These are phyloP conservation scores for Tribolium freemani DNA, from an alignment of 2,888 invertebrate species.

Conservation along the genomic window DNA sequence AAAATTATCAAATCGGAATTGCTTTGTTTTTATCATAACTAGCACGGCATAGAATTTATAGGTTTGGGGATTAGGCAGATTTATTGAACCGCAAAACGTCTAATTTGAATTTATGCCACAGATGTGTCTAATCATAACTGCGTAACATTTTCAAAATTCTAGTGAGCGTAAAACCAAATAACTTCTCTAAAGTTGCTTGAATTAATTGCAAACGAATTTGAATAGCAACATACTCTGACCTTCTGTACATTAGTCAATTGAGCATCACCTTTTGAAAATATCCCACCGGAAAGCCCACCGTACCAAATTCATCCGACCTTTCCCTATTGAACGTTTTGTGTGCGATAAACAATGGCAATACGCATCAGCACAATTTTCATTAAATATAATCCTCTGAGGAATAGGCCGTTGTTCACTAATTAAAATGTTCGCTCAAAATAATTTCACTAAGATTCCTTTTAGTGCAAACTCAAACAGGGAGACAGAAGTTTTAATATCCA, in stretches of 20 bases:
- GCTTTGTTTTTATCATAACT: background rate
- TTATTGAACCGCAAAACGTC: background rate
- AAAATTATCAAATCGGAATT: background rate
- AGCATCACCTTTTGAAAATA: background rate
- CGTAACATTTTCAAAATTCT: no score
- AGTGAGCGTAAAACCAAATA: no score
- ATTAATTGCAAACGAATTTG: no score
- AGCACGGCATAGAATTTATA: background rate
- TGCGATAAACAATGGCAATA: constrained; percentile 9
- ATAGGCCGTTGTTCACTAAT: constrained; percentile 1
- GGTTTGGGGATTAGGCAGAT: background rate
- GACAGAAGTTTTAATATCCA: background rate
- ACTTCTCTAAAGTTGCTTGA: no score
- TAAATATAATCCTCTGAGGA: constrained; percentile 16
- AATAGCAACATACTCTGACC: background rate
- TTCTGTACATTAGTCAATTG: background rate
- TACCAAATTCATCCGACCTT: background rate
- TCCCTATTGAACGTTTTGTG: background rate
- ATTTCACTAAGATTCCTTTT: background rate
- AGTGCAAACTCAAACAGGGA: background rate
- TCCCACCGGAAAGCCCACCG: background rate
- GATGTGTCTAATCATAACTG: no score
- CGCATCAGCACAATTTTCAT: constrained; percentile 17
- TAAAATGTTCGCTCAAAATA: constrained; percentile 6
- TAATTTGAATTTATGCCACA: background rate